Evolutionary conservation across 53 echinoderm and acorn worm genomes (phyloP).

Genomic region (Echinometra lucunter): DNA sequence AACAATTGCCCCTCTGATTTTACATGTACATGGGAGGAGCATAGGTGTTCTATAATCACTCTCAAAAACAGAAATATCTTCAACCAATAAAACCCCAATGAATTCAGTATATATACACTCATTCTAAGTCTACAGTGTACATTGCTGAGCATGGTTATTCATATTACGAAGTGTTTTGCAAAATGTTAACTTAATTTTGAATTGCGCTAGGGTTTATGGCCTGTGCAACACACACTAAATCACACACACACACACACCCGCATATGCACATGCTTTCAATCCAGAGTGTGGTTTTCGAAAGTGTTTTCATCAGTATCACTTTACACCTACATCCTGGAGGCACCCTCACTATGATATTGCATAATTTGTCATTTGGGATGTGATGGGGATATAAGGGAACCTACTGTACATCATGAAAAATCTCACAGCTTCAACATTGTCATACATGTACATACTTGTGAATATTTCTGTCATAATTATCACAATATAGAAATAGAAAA

Average conservation of each 20-base stretch:
- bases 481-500: too few relatives aligned
- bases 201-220: background rate
- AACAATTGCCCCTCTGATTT: background rate
- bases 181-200: constrained; percentile 31
- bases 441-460: background rate
- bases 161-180: background rate
- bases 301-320: constrained; percentile 31
- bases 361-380: constrained; percentile 32
- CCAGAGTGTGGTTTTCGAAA: background rate
- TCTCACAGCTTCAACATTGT: background rate
- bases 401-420: background rate
- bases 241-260: background rate
- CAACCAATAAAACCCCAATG: background rate
- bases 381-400: background rate
- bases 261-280: background rate
- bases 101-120: background rate
- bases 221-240: background rate
- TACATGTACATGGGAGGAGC: background rate
- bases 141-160: background rate
- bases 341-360: constrained; percentile 1
- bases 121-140: background rate
- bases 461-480: too few relatives aligned
- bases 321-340: background rate
- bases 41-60: too few relatives aligned
- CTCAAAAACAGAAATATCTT: too few relatives aligned